phyloP scores from a whole-genome alignment of 2,113 vertebrate species.

The Zosterops borbonicus region DNA sequence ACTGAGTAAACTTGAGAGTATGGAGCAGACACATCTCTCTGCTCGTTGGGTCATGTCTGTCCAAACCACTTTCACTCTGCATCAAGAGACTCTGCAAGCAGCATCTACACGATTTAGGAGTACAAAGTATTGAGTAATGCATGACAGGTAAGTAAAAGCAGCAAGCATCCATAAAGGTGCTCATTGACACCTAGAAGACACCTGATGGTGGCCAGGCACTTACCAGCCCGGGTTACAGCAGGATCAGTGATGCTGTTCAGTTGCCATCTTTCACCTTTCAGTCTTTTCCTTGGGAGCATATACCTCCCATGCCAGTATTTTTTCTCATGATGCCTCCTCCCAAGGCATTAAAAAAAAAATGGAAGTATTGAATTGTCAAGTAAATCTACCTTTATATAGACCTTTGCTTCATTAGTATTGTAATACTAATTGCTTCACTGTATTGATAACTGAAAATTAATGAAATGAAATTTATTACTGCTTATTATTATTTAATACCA shows the following conservation, averaged over 20 bases:
- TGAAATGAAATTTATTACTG: neutral
- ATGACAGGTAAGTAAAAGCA: neutral
- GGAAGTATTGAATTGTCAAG: neutral
- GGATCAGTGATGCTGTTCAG: neutral
- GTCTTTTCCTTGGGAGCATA: neutral
- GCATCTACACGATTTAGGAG: neutral
- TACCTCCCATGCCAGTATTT: neutral
- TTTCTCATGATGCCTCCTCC: neutral
- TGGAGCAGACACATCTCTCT: neutral
- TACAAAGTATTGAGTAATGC: neutral
- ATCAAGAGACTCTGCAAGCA: neutral
- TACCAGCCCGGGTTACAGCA: neutral
- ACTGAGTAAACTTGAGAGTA: neutral
- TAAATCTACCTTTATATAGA: neutral
- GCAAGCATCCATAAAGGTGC: neutral
- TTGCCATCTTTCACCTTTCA: neutral
- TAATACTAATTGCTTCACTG: neutral
- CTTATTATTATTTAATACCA: neutral
- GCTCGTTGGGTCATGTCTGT: neutral
- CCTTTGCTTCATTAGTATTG: neutral
- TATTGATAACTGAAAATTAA: neutral
- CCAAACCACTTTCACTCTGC: neutral
- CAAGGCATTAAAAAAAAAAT: neutral
- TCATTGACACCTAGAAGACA: neutral
- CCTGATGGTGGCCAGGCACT: neutral